Percentiles rank a stretch among this genome's conserved stretches.
Evolutionary conservation across 2,797 vertebrate genomes (phyloP).

Genomic region (Rhinichthys osculus): DNA sequence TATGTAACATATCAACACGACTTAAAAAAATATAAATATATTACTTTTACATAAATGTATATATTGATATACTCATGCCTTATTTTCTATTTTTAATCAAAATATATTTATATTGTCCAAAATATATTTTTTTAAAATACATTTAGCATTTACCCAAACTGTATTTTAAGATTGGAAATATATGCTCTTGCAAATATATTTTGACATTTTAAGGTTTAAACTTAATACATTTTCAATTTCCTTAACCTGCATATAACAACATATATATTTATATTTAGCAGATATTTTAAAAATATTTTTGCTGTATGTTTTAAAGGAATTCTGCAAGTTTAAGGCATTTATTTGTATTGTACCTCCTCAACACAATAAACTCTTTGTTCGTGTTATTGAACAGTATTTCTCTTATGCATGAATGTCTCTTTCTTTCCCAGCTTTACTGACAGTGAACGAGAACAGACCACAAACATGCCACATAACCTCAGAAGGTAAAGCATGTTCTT

Average conservation of each 20-base stretch:
- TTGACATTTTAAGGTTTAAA: not conserved
- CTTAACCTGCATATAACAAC: not conserved
- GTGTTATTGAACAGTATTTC: not conserved
- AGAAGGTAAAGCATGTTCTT: constrained; percentile 12
- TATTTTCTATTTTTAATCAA: not conserved
- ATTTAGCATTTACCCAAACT: not conserved
- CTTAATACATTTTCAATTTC: not conserved
- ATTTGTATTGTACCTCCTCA: not conserved
- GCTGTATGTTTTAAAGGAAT: not conserved
- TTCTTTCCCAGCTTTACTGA: constrained; percentile 30
- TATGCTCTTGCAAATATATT: not conserved
- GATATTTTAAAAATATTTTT: not conserved
- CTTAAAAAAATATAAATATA: not conserved
- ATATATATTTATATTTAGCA: not conserved
- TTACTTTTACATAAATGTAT: not conserved
- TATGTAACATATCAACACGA: not conserved
- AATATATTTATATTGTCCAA: not conserved
- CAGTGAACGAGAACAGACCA: not conserved
- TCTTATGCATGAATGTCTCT: not conserved
- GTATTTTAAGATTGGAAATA: not conserved
- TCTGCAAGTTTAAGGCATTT: not conserved
- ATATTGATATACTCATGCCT: not conserved
- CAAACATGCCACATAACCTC: not conserved
- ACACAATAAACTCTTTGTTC: not conserved
- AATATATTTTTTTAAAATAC: not conserved